A percentile compares a stretch with the other conserved stretches of the same genome.
Evolutionary conservation across 2,888 invertebrate species (phyloP).

Genomic region (Pteria penguin): DNA sequence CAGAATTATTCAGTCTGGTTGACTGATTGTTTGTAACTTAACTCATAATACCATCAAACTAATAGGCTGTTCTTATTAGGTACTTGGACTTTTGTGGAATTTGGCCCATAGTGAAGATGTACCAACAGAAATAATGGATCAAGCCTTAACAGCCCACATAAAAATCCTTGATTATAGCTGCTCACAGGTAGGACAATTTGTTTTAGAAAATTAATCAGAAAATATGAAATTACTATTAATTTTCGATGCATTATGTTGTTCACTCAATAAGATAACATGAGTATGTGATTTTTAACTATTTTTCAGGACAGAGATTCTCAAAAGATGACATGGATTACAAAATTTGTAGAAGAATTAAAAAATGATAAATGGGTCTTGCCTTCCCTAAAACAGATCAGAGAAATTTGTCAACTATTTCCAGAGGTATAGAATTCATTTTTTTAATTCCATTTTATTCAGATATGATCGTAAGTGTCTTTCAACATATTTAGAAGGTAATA

Average conservation of each 20-base stretch:
- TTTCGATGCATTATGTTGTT: neutral
- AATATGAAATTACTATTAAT: neutral
- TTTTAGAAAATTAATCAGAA: neutral
- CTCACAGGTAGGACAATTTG: conserved; percentile 85
- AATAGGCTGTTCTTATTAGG: no score
- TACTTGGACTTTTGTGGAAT: conserved; percentile 96
- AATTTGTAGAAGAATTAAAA: conserved; percentile 95
- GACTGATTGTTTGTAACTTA: no score
- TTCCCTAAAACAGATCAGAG: conserved; percentile 95
- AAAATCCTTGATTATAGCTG: conserved; percentile 99
- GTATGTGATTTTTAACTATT: neutral
- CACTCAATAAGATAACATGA: no score
- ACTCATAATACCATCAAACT: no score
- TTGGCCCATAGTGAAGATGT: conserved; percentile 97
- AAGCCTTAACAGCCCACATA: conserved; percentile 95
- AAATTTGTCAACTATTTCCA: conserved; percentile 94
- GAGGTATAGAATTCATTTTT: conserved; percentile 82
- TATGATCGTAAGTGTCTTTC: no score
- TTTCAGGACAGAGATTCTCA: conserved; percentile 92
- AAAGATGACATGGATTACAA: conserved; percentile 96
- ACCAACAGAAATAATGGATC: conserved; percentile 97
- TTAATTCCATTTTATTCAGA: no score
- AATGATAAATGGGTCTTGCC: conserved; percentile 92
- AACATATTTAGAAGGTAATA: no score
- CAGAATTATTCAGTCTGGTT: no score